Evolutionary conservation across 2,797 vertebrate species (phyloP), one percentile per base, ranked within the genome.

Genomic region (Trichosurus vulpecula): DNA sequence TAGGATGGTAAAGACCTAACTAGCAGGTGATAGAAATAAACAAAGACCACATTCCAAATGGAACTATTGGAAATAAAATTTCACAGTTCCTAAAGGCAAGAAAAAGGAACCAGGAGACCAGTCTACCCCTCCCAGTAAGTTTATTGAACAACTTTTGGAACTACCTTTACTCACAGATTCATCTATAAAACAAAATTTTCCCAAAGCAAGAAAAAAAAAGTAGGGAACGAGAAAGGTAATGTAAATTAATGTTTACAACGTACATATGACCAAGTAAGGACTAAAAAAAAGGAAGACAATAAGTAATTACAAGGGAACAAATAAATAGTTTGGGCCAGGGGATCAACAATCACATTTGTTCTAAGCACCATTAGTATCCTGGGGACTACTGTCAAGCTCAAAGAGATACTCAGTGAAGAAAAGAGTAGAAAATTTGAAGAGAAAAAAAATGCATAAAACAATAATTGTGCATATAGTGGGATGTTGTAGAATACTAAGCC

Each of bases 61-160:
- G 16, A 74, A 93, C 52, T 27, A 81, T 47, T 41, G 3, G 22
- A 81, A 81, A 81, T 81, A 93, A 53, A 93, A 90, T 55, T 41
- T 90, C 51, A 51, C 92, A n/a, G 6, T 0, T 81, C 41, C 41
- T 27, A 47, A 47, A 81, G n/a, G 16, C 61, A 74, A 22, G n/a
- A 41, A 94, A 95, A 95, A 93, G 66, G 56, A 94, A 96, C 66
- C 54, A 35, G 25, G 51, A 96, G n/a, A 61, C 56, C 94, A 30
- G 92, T 55, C 91, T 92, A 90, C 12, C 13, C 61, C 47, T 81
- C n/a, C 53, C 54, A 52, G 90, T 54, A 52, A 11, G n/a, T 41
- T 81, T 51, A 27, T 52, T 90, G 35, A n/a, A 30, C 51, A 81
- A 57, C 30, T 95, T 96, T 91, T 61, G 52, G n/a, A 47, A 47